A percentile compares a stretch with the other conserved stretches of the same genome.
phyloP scores from a whole-genome alignment of 2,113 vertebrate genomes.

The Acanthisitta chloris region DNA sequence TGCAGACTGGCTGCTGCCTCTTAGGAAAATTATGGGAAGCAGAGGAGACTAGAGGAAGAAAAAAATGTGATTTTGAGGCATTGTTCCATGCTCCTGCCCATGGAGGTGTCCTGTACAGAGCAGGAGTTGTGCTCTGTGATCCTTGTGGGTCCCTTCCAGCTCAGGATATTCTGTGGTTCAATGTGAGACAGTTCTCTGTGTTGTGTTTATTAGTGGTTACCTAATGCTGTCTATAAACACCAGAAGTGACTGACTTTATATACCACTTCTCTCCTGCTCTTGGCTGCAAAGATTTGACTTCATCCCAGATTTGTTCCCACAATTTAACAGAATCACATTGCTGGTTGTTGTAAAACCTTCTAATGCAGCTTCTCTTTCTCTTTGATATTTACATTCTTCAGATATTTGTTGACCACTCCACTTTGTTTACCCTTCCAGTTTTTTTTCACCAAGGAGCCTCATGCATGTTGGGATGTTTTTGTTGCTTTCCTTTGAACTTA shows the following conservation, averaged over 20 bases:
- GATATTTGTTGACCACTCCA: conserved; percentile 18
- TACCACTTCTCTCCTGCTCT: not conserved
- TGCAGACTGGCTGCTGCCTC: not conserved
- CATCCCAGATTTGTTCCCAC: not conserved
- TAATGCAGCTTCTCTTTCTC: not conserved
- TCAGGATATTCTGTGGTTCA: not conserved
- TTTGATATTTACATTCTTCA: conserved; percentile 12
- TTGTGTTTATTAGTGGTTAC: not conserved
- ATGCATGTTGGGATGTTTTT: not conserved
- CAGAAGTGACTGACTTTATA: not conserved
- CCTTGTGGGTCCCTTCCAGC: not conserved
- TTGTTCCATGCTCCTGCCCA: not conserved
- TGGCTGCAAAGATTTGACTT: not conserved
- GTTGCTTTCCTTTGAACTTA: not conserved
- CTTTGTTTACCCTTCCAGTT: conserved; percentile 1
- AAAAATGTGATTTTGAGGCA: not conserved
- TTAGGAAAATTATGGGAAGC: not conserved
- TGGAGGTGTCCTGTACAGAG: not conserved
- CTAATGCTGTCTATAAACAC: not conserved
- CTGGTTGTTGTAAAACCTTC: not conserved
- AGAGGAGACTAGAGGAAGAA: not conserved
- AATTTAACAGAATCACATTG: not conserved
- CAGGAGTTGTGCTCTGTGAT: not conserved
- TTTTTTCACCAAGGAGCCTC: not conserved
- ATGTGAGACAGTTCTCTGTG: not conserved